A percentile compares a stretch with the other conserved stretches of the same genome.
phyloP scores from a whole-genome alignment of 2,113 vertebrate genomes.

The Varanus salvator region DNA sequence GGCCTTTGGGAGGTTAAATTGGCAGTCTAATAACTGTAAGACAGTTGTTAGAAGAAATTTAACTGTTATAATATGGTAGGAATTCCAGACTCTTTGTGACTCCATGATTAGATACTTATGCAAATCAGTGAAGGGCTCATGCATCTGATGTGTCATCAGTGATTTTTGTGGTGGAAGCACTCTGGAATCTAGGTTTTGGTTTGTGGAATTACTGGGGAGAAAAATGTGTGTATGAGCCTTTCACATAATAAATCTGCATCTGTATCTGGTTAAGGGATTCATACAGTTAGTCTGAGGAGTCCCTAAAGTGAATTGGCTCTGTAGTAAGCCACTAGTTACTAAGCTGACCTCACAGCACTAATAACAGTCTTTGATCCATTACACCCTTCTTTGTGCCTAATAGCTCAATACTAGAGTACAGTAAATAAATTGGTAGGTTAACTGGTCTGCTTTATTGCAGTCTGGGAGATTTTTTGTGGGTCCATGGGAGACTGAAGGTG shows the following conservation, averaged over 20 bases:
- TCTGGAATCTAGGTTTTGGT: neutral
- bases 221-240: constrained; percentile 10
- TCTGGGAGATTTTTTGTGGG: constrained; percentile 50
- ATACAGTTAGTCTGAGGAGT: neutral
- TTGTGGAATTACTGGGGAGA: neutral
- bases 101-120: constrained; percentile 30
- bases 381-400: constrained; percentile 35
- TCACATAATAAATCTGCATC: constrained; percentile 8
- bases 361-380: constrained; percentile 56
- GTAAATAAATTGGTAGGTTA: constrained; percentile 42
- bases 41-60: constrained; percentile 44
- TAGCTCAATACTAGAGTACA: constrained; percentile 62
- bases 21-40: constrained; percentile 40
- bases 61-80: neutral
- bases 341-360: constrained; percentile 42
- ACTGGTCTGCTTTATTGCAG: constrained; percentile 74
- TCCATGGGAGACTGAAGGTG: constrained; percentile 56
- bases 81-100: constrained; percentile 1
- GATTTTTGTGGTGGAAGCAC: neutral
- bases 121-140: constrained; percentile 30
- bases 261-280: constrained; percentile 31
- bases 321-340: constrained; percentile 16
- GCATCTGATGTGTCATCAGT: neutral
- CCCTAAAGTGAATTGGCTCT: constrained; percentile 5
- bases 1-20: constrained; percentile 44